Evolutionary conservation across 2,797 vertebrate genomes (phyloP), one percentile per base, ranked within the genome.

Genomic region (Sardinella longiceps): DNA sequence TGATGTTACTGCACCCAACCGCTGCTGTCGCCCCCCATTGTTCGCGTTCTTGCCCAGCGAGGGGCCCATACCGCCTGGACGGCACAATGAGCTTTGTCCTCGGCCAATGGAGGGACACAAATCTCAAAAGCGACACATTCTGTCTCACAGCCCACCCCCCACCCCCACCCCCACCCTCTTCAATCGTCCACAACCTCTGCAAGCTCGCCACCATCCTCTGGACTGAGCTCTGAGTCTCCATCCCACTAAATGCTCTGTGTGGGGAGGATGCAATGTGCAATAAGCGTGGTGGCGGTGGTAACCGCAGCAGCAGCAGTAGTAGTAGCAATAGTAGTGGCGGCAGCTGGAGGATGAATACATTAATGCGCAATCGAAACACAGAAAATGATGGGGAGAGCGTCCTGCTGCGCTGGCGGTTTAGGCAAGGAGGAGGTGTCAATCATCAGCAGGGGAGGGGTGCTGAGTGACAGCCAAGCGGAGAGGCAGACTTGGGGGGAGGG

Each of bases 381-480:
- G 86, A 88, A 88, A 87, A 88, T 89, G 92, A 91, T 88, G 80
- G 89, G 88, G 86, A 86, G 48, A 53, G 60, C 86, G 85, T 86
- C 89, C 88, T 81, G 86, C 88, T 88, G 86, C 39, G 89, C 82
- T 88, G 87, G 87, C 89, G 85, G 88, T 87, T 91, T 88, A 77
- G 82, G 87, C 90, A 86, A 43, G 81, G 87, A 89, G 90, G 87
- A 88, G 84, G 83, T 89, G 92, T 91, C 91, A 87, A 85, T 93
- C 90, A 91, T 50, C 85, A 39, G 66, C 87, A 91, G 84, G 82
- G 85, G 82, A 53, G 82, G 81, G 90, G 84, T 3, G 70, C 84
- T 77, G 70, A 77, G 15, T 77, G 70, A 77, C 70, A 77, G 70
- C n/a, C n/a, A n/a, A n/a, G n/a, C 0, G 6, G 33, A n/a, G 14